Percentiles rank a stretch among this genome's conserved stretches.
These are phyloP conservation scores for Anas capensis DNA, from an alignment of 2,797 vertebrate species.

Conservation along the genomic window DNA sequence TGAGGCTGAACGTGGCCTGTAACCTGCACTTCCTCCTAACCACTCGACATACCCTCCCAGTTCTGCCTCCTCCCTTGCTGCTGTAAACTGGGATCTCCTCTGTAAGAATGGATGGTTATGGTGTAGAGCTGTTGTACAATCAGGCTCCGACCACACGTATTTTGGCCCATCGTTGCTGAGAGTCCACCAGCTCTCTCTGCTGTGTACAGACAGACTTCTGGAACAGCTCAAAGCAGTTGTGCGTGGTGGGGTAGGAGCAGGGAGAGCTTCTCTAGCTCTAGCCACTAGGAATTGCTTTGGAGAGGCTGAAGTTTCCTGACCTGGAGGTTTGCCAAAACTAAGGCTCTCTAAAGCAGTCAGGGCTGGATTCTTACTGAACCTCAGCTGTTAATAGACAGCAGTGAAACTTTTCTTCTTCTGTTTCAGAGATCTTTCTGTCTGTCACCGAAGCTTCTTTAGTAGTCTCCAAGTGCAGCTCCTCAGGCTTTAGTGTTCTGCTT, in stretches of 20 bases:
- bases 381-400: background rate
- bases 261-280: background rate
- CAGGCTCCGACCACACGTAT: background rate
- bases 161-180: background rate
- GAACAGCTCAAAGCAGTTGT: background rate
- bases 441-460: background rate
- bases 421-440: background rate
- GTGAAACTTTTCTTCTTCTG: background rate
- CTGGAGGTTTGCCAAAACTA: background rate
- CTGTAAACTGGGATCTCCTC: background rate
- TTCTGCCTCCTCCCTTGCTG: background rate
- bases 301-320: background rate
- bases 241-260: background rate
- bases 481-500: background rate
- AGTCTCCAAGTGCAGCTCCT: background rate
- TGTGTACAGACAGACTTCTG: background rate
- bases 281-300: background rate
- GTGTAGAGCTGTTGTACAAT: background rate
- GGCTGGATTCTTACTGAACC: background rate
- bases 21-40: conserved; percentile 51
- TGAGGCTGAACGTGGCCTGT: conserved; percentile 39
- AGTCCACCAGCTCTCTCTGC: background rate
- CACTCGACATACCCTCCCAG: background rate
- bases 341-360: background rate
- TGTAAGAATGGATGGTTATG: background rate